A percentile compares a stretch with the other conserved stretches of the same genome.
Conservation (phyloP, 1,140 invertebrate species). For the Drosophila ambigua region DNA sequence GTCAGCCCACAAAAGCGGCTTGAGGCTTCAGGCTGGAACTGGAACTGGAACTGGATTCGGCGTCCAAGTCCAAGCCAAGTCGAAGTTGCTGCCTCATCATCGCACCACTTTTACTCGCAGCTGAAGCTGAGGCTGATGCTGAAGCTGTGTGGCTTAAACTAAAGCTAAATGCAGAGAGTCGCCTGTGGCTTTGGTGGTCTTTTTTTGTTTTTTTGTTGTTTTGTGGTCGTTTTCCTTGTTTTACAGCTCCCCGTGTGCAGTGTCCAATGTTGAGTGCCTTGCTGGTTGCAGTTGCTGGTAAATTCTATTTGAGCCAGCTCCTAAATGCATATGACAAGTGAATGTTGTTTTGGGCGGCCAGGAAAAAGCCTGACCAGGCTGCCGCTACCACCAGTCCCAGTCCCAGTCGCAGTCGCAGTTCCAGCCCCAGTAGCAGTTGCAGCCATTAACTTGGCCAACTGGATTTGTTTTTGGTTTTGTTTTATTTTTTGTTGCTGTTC, state of each 20-base stretch:
- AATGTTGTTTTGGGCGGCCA: conserved; percentile 73
- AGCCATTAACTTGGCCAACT: conserved; percentile 42
- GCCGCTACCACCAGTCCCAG: background rate
- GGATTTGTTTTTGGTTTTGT: conserved; percentile 19
- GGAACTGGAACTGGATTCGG: too few species aligned
- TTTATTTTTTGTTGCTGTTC: conserved; percentile 12
- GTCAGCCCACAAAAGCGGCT: too few species aligned
- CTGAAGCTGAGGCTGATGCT: too few species aligned
- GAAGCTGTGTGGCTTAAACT: too few species aligned
- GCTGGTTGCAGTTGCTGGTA: conserved; percentile 27
- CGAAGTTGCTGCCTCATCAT: background rate
- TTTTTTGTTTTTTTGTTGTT: conserved; percentile 30
- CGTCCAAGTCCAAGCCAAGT: too few species aligned
- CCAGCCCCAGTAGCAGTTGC: conserved; percentile 37
- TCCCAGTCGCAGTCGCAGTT: conserved; percentile 5
- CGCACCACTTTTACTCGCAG: conserved; percentile 38
- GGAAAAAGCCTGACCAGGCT: conserved; percentile 45
- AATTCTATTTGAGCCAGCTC: conserved; percentile 66
- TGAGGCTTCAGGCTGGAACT: too few species aligned
- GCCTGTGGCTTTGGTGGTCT: conserved; percentile 12
- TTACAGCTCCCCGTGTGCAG: conserved; percentile 14
- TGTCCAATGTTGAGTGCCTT: conserved; percentile 35
- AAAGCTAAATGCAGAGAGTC: too few species aligned
- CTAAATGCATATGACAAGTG: conserved; percentile 70
- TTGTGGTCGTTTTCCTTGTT: conserved; percentile 31